phyloP scores from a whole-genome alignment of 2,797 vertebrate species.

The Nannoperca obscura region DNA sequence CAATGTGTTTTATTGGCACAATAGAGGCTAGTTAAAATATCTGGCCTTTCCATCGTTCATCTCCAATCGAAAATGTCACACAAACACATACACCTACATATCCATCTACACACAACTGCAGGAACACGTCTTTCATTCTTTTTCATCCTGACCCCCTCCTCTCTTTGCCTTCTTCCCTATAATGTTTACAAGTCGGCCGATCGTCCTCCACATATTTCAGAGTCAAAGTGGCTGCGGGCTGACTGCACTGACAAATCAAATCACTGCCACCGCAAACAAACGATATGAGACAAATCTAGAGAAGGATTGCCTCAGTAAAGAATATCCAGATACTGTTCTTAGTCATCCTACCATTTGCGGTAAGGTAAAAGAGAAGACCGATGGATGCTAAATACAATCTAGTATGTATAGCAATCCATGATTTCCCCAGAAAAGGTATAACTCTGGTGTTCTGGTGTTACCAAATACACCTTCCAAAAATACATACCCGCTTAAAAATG shows the following conservation, averaged over 20 bases:
- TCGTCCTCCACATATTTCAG: slow-evolving; percentile 90
- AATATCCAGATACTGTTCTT: background rate
- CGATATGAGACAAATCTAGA: background rate
- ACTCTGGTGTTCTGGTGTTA: too few relatives aligned
- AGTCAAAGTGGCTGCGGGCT: slow-evolving; percentile 86
- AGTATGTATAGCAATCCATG: background rate
- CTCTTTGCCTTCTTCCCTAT: slow-evolving; percentile 28
- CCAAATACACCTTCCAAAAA: background rate
- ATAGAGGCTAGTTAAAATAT: slow-evolving; percentile 22
- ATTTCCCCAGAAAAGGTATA: background rate
- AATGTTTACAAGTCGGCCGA: slow-evolving; percentile 82
- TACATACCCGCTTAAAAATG: background rate
- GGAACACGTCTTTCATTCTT: slow-evolving; percentile 66
- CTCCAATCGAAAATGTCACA: slow-evolving; percentile 12
- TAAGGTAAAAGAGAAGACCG: background rate
- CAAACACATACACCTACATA: background rate
- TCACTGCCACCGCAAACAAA: slow-evolving; percentile 78
- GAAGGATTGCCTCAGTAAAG: background rate
- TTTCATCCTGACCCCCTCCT: slow-evolving; percentile 55
- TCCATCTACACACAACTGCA: background rate
- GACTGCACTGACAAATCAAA: slow-evolving; percentile 91
- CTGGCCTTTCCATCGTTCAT: slow-evolving; percentile 26
- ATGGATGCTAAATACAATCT: background rate
- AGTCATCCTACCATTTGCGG: background rate
- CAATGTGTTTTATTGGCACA: slow-evolving; percentile 15